These are phyloP conservation scores for Calephelis nemesis DNA, from an alignment of 1,140 invertebrate species.

Conservation along the genomic window DNA sequence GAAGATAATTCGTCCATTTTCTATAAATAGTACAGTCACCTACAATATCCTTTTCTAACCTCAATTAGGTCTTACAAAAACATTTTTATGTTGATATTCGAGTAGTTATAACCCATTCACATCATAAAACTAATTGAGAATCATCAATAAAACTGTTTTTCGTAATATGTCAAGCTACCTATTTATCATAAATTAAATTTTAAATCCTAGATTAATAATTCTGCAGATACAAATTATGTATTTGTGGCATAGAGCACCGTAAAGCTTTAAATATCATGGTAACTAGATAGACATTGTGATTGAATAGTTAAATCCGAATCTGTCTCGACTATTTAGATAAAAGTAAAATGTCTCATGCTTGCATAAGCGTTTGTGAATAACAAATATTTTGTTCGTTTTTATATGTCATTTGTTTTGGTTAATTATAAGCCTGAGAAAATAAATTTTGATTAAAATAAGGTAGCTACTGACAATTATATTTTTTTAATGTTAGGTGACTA, in stretches of 20 bases:
- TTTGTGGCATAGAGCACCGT: conserved; percentile 10
- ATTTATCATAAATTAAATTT: not conserved
- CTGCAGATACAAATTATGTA: not conserved
- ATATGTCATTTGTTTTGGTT: too few species aligned
- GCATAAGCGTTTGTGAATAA: too few species aligned
- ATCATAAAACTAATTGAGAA: not conserved
- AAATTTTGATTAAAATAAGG: too few species aligned
- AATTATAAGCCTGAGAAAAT: too few species aligned
- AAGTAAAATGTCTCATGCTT: too few species aligned
- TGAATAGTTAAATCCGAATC: not conserved
- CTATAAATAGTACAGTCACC: conserved; percentile 16
- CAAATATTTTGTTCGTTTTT: too few species aligned
- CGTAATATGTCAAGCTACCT: not conserved
- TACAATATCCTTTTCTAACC: conserved; percentile 7
- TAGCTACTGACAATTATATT: too few species aligned
- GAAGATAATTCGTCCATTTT: not conserved
- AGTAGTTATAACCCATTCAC: not conserved
- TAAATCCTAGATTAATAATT: not conserved
- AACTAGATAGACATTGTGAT: conserved; percentile 17
- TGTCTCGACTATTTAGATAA: too few species aligned
- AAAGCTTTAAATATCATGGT: not conserved
- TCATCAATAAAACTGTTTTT: not conserved
- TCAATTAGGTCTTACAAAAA: not conserved
- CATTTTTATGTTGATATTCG: not conserved
- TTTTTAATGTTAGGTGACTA: too few species aligned